These are phyloP conservation scores for Chirona hameri DNA, from an alignment of 2,888 invertebrate genomes.

Conservation along the genomic window DNA sequence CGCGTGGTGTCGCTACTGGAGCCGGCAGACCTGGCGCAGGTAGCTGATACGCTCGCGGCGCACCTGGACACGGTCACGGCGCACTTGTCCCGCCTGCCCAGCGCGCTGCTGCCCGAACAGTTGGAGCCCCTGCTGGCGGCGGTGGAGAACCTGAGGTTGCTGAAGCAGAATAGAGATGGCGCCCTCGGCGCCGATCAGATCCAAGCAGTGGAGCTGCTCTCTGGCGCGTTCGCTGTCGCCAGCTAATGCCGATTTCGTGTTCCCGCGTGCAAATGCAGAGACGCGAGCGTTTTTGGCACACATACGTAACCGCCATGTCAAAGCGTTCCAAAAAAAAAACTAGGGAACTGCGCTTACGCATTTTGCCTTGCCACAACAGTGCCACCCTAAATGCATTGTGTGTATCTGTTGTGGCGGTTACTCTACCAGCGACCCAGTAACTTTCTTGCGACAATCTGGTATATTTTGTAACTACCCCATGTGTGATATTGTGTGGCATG, in stretches of 20 bases:
- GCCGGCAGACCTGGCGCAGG: slow-evolving; percentile 56
- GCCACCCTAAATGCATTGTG: too few relatives aligned
- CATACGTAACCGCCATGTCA: too few relatives aligned
- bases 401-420: too few relatives aligned
- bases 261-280: too few relatives aligned
- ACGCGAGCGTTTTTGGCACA: too few relatives aligned
- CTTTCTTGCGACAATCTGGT: too few relatives aligned
- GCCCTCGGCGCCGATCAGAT: neutral
- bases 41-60: slow-evolving; percentile 54
- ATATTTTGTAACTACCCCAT: too few relatives aligned
- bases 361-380: too few relatives aligned
- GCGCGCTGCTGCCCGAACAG: slow-evolving; percentile 5
- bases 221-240: neutral
- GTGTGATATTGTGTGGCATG: too few relatives aligned
- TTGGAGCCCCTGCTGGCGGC: slow-evolving; percentile 13
- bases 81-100: slow-evolving; percentile 47
- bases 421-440: too few relatives aligned
- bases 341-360: too few relatives aligned
- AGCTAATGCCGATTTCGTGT: neutral
- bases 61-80: slow-evolving; percentile 49
- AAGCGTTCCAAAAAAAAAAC: too few relatives aligned
- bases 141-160: neutral
- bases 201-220: neutral
- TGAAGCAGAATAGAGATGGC: neutral
- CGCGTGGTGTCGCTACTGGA: slow-evolving; percentile 62